Base-by-base conservation (phyloP, 2,113 vertebrate genomes). In the Hydrolagus affinis region DNA sequence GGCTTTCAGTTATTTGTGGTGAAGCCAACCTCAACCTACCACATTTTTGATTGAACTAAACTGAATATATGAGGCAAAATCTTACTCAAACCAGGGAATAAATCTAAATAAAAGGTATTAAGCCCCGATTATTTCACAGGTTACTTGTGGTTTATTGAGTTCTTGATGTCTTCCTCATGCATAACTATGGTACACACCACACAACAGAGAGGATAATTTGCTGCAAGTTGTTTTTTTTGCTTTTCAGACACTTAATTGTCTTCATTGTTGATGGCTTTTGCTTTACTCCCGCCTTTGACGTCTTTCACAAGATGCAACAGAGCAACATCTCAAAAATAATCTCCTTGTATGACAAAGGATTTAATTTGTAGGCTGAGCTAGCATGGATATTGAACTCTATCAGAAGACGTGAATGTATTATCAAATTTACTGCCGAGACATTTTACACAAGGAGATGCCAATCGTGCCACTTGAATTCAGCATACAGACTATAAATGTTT, bases 31-130 rank as follows among this genome's bases (percentile, higher is more conserved):
- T 75, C 56, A 12, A 75, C 21, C 19, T 11, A 21, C n/a, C 21
- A 75, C 10, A 10, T 75, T 75, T 75, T 75, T 30, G 56, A 75
- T 44, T 75, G 21, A 75, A 56, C 73, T 75, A 75, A 56, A 75
- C 30, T 75, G 15, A 44, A 32, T 74, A 74, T 17, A 9, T 28
- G 21, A 74, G 30, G 12, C 73, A 75, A 44, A 72, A 75, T 75
- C 0, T 14, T 74, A 9, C 15, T 74, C 56, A 17, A 44, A 32
- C 72, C 30, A 44, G 72, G 72, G 72, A 74, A 74, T 74, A 44
- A 32, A 74, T 75, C 56, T 3, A 75, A 30, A 75, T 15, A 11
- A 21, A 19, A 75, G 28, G 28, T 21, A 57, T 10, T 56, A 44
- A 14, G 56, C 56, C 44, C 17, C 44, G 11, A 44, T 75, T 75